Evolutionary conservation across 2,888 invertebrate species (phyloP).

Genomic region (Sarcophaga caerulescens): DNA sequence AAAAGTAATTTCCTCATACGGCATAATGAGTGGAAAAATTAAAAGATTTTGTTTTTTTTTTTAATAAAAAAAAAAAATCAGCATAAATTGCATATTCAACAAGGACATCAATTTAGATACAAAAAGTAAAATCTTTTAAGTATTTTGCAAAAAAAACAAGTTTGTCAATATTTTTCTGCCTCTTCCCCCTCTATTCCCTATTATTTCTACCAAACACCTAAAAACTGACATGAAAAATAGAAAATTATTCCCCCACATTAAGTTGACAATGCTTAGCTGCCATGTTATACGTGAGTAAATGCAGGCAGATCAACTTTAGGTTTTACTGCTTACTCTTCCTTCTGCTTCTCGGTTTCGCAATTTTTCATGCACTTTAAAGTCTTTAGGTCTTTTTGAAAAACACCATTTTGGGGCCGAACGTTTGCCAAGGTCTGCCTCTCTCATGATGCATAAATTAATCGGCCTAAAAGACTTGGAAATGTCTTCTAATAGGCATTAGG

Average conservation of each 20-base stretch:
- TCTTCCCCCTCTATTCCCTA: not conserved
- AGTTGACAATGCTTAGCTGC: constrained; percentile 27
- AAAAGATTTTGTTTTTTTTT: not conserved
- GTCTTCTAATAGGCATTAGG: constrained; percentile 23
- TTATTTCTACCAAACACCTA: no score
- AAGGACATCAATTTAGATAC: not conserved
- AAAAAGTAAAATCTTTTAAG: not conserved
- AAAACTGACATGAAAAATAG: not conserved
- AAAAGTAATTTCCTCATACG: not conserved
- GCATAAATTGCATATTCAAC: not conserved
- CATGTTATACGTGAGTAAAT: constrained; percentile 44
- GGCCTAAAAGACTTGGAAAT: constrained; percentile 47
- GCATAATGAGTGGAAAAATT: not conserved
- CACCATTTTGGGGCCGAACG: constrained; percentile 5
- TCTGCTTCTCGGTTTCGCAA: not conserved
- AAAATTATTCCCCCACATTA: not conserved
- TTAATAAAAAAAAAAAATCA: not conserved
- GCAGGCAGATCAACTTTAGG: constrained; percentile 36
- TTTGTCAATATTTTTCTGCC: constrained; percentile 12
- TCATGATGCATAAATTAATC: constrained; percentile 11
- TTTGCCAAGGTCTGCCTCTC: not conserved
- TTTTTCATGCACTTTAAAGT: constrained; percentile 12
- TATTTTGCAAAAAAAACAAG: constrained; percentile 19
- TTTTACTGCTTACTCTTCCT: constrained; percentile 5
- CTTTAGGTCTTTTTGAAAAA: constrained; percentile 32